Evolutionary conservation across 2,797 vertebrate genomes (phyloP).

Genomic region (Hirundo rustica): DNA sequence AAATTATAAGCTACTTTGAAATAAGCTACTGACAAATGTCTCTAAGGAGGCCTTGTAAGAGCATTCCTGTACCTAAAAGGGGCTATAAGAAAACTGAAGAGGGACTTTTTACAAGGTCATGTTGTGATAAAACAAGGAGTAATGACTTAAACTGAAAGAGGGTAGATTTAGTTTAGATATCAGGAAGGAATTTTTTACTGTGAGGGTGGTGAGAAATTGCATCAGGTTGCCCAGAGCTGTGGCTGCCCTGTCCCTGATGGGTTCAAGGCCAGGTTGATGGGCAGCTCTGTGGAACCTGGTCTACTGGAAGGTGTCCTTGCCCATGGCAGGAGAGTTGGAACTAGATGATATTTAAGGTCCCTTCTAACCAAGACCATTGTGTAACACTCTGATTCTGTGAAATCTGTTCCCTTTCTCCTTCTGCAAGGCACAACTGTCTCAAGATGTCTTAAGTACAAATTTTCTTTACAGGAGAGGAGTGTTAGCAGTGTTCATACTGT

Average conservation of each 20-base stretch:
- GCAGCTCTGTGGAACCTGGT: not conserved
- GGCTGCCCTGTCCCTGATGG: not conserved
- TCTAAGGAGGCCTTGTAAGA: not conserved
- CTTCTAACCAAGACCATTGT: not conserved
- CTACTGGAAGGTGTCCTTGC: not conserved
- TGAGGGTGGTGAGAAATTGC: not conserved
- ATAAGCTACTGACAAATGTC: not conserved
- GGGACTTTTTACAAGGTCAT: not conserved
- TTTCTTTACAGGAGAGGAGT: not conserved
- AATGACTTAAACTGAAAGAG: not conserved
- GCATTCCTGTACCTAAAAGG: rapidly evolving
- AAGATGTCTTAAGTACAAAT: not conserved
- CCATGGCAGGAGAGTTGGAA: not conserved
- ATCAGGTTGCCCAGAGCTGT: not conserved
- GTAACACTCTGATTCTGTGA: not conserved
- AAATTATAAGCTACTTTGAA: slow-evolving; percentile 46
- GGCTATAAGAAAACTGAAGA: not conserved
- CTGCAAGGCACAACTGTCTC: not conserved
- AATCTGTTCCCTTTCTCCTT: not conserved
- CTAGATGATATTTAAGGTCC: not conserved
- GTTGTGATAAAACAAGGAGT: not conserved
- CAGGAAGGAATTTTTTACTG: not conserved
- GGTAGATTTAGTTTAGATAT: not conserved
- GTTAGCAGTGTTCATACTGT: not conserved
- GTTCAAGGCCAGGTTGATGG: not conserved